These are phyloP conservation scores for Eulemur macaco DNA, from an alignment of 2,113 vertebrate genomes.

Conservation along the genomic window DNA sequence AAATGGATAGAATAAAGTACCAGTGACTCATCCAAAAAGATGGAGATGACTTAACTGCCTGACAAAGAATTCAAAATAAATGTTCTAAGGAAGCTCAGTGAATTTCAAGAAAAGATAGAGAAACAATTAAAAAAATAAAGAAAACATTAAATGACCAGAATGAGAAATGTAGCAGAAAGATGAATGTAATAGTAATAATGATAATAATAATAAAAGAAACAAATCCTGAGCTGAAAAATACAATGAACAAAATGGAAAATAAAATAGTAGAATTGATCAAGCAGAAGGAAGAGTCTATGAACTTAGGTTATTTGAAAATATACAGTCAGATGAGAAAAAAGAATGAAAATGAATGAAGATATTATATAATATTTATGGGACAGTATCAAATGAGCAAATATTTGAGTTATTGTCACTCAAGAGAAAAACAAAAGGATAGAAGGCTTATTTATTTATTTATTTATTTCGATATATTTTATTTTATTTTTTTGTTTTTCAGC, in stretches of 20 bases:
- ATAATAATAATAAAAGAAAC: no score
- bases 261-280: not conserved
- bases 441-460: not conserved
- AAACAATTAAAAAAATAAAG: not conserved
- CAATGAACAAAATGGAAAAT: not conserved
- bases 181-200: not conserved
- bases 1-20: not conserved
- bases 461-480: no score
- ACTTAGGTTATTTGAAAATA: not conserved
- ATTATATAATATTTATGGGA: not conserved
- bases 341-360: not conserved
- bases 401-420: not conserved
- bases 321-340: not conserved
- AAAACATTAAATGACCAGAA: not conserved
- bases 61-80: not conserved
- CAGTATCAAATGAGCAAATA: not conserved
- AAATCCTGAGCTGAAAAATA: not conserved
- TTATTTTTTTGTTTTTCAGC: no score
- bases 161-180: not conserved
- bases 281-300: not conserved
- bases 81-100: not conserved
- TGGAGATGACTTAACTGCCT: not conserved
- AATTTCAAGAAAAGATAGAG: not conserved
- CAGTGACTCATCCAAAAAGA: not conserved
- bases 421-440: not conserved